A percentile compares a stretch with the other conserved stretches of the same genome.
Evolutionary conservation across 2,113 vertebrate species (phyloP).

Genomic region (Camarhynchus parvulus): DNA sequence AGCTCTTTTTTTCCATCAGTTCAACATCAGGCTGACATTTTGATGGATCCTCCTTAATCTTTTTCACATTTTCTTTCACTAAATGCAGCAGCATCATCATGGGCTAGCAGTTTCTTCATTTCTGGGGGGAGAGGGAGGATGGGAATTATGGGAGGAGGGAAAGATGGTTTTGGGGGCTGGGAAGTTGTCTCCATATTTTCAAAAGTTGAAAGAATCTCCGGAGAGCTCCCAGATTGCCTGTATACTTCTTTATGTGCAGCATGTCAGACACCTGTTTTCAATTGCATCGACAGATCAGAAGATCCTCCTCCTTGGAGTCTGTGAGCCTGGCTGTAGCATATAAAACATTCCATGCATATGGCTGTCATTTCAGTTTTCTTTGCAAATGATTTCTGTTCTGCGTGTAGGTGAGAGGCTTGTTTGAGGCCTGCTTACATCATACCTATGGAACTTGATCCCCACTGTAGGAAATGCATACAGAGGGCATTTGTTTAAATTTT

Average conservation of each 20-base stretch:
- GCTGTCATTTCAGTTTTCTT: slow-evolving; percentile 73
- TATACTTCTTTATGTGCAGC: slow-evolving; percentile 68
- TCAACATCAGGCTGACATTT: slow-evolving; percentile 47
- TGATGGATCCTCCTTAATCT: slow-evolving; percentile 59
- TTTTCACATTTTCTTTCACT: slow-evolving; percentile 69
- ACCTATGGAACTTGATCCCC: slow-evolving; percentile 70
- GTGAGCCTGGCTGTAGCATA: slow-evolving; percentile 16
- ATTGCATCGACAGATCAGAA: slow-evolving; percentile 75
- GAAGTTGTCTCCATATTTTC: slow-evolving; percentile 70
- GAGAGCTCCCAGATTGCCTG: slow-evolving; percentile 70
- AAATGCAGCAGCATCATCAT: slow-evolving; percentile 3
- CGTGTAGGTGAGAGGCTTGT: slow-evolving; percentile 69
- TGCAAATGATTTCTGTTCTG: slow-evolving; percentile 73
- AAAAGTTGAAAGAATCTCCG: slow-evolving; percentile 71
- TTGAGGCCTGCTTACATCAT: slow-evolving; percentile 76
- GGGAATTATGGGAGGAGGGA: not conserved
- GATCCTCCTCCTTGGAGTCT: slow-evolving; percentile 56
- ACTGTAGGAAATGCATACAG: slow-evolving; percentile 61
- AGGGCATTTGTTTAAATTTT: slow-evolving; percentile 68
- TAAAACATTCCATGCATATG: slow-evolving; percentile 66
- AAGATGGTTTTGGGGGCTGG: not conserved
- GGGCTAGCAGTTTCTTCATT: slow-evolving; percentile 43
- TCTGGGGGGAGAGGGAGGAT: not conserved
- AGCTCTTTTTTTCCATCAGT: not conserved
- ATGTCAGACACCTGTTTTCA: slow-evolving; percentile 78